Base-by-base conservation (phyloP, 2,113 vertebrate genomes). In the Peromyscus maniculatus region DNA sequence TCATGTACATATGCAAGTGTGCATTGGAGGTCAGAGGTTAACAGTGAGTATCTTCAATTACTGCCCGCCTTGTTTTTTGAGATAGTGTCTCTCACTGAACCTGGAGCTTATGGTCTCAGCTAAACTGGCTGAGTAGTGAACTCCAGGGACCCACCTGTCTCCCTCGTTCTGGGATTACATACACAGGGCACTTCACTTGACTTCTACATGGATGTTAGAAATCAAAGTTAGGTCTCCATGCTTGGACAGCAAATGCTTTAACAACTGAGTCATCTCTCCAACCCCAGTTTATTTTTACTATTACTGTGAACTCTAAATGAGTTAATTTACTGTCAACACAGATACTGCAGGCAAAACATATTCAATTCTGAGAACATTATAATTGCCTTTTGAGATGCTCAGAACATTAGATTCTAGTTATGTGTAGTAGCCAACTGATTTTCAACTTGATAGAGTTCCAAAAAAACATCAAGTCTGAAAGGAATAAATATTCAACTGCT, bases 401-500 rank as follows among this genome's bases (percentile, higher is more conserved):
- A 52, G 24, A 93, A 91, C 91, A 79, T 84, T 91, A 79, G 89
- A 46, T 66, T 72, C 26, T 77, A 95, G 55, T 52, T 77, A 62
- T 69, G 39, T 46, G 1, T 67, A 59, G 88, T 75, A 26, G 24
- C 17, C 36, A 92, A 95, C 49, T 82, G 62, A 94, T 89, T 96
- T 86, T 84, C 89, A 87, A 89, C n/a, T 67, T 89, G 13, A 80
- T 86, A 59, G n/a, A 49, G 55, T 89, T 52, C 52, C 52, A 52
- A 52, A 52, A 52, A 84, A 71, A 55, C 17, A 62, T 87, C 62
- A 9, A 82, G 31, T 69, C 43, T 72, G 59, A 92, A 49, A 52
- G 77, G 36, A 82, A 71, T 94, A 93, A 95, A 75, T 77, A 86
- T 43, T 96, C 91, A 89, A 69, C 8, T 66, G 19, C n/a, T 79